Evolutionary conservation across 1,140 invertebrate genomes (phyloP).

Genomic region (Pseudoatta argentina): DNA sequence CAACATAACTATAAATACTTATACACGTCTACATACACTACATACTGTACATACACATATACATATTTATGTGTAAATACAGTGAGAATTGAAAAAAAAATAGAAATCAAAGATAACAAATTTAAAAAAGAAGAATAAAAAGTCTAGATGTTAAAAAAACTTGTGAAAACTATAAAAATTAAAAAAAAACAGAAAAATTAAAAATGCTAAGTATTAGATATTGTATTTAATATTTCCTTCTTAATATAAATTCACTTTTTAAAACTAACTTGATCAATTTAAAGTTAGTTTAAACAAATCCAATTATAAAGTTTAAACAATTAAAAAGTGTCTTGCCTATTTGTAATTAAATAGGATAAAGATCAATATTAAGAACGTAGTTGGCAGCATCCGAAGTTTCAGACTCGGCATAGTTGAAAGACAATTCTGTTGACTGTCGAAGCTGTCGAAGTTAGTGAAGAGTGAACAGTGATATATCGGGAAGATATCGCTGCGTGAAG

Average conservation of each 20-base stretch:
- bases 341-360: constrained; percentile 25
- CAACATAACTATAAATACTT: no score
- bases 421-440: constrained; percentile 32
- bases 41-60: no score
- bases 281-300: not conserved
- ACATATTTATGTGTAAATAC: no score
- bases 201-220: no score
- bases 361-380: constrained; percentile 26
- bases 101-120: no score
- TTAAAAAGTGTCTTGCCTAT: not conserved
- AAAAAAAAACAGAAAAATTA: no score
- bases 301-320: not conserved
- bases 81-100: no score
- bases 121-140: no score
- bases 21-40: no score
- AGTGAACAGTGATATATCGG: constrained; percentile 14
- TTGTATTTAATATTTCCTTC: not conserved
- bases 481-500: constrained; percentile 45
- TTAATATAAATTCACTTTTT: not conserved
- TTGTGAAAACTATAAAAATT: no score
- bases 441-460: constrained; percentile 50
- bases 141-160: no score
- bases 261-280: not conserved
- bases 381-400: constrained; percentile 47
- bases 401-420: constrained; percentile 16